Conservation (phyloP, 2,113 vertebrate species). For the Charadrius vociferus region DNA sequence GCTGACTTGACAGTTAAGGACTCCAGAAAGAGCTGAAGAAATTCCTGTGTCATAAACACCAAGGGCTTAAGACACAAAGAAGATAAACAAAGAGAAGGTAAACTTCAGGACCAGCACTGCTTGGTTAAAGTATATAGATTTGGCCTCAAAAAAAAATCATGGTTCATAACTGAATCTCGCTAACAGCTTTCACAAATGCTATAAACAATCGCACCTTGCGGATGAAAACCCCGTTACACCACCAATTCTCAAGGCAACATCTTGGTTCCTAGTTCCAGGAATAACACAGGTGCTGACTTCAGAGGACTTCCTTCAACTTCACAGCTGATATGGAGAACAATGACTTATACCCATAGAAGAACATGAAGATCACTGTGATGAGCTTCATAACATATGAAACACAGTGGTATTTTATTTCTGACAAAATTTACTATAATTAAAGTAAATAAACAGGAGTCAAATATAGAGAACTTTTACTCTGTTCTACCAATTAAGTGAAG, state of each 20-base stretch:
- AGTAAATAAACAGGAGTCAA: conserved; percentile 54
- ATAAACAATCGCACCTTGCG: neutral
- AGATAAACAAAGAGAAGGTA: neutral
- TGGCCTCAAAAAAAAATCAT: neutral
- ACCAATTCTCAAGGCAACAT: neutral
- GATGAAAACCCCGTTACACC: neutral
- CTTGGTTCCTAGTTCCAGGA: neutral
- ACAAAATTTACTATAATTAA: conserved; percentile 71
- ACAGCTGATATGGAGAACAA: neutral
- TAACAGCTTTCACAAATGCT: neutral
- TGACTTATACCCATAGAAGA: neutral
- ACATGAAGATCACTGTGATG: neutral
- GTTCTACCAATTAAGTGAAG: conserved; percentile 67
- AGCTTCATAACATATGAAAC: neutral
- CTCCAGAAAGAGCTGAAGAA: neutral
- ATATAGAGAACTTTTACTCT: conserved; percentile 57
- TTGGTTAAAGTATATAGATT: neutral
- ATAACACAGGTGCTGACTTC: neutral
- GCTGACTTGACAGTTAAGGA: neutral
- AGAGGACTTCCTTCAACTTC: neutral
- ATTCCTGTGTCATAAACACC: neutral
- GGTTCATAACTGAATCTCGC: neutral
- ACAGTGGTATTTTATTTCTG: conserved; percentile 34
- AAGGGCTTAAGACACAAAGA: neutral
- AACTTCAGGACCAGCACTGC: neutral